phyloP scores from a whole-genome alignment of 2,888 invertebrate species.

The Drosophila differens region DNA sequence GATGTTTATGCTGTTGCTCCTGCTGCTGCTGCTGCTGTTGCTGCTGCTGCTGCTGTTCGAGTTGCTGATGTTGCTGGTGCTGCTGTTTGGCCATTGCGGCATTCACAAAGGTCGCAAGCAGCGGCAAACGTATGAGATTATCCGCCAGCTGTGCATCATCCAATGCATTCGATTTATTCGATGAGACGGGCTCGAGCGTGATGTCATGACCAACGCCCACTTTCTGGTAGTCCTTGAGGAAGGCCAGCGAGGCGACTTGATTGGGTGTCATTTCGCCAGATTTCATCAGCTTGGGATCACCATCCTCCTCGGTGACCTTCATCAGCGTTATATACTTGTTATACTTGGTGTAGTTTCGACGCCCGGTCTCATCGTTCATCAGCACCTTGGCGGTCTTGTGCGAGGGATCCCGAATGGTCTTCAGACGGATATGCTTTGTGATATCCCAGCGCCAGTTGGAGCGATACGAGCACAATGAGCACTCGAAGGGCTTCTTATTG shows the following conservation, averaged over 20 bases:
- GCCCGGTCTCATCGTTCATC: conserved; percentile 96
- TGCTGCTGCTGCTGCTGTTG: conserved; percentile 68
- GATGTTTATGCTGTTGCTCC: conserved; percentile 62
- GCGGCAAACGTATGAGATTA: conserved; percentile 78
- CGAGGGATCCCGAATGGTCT: conserved; percentile 93
- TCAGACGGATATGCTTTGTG: conserved; percentile 96
- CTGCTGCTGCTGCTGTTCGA: conserved; percentile 57
- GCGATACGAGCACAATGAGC: conserved; percentile 96
- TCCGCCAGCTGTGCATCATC: conserved; percentile 74
- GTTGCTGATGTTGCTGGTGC: conserved; percentile 76
- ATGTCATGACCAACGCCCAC: conserved; percentile 81
- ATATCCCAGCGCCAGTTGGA: conserved; percentile 99
- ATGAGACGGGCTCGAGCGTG: conserved; percentile 78
- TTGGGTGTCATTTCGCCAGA: conserved; percentile 85
- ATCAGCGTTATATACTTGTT: conserved; percentile 93
- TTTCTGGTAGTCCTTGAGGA: conserved; percentile 86
- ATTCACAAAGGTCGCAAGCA: conserved; percentile 82
- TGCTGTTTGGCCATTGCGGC: conserved; percentile 82
- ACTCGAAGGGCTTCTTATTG: conserved; percentile 97
- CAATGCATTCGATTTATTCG: conserved; percentile 51
- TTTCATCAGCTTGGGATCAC: conserved; percentile 85
- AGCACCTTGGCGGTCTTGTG: conserved; percentile 93
- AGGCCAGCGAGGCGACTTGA: conserved; percentile 86
- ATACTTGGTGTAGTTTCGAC: conserved; percentile 96
- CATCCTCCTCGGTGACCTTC: conserved; percentile 87